phyloP scores from a whole-genome alignment of 2,113 vertebrate species.

The Bos taurus region DNA sequence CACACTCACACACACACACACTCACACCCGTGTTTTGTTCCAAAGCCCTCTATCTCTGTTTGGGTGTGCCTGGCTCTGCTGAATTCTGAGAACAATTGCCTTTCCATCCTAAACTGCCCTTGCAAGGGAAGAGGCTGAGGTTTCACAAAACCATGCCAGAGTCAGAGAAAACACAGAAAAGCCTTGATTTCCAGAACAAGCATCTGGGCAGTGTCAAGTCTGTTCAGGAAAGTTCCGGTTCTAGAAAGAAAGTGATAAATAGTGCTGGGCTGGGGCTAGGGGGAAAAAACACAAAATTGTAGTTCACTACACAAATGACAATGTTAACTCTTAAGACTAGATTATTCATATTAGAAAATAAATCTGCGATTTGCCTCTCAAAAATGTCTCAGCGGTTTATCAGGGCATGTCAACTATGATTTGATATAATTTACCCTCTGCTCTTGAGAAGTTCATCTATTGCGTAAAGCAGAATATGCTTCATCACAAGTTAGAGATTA shows the following conservation, averaged over 20 bases:
- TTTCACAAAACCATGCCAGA: neutral
- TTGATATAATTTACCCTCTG: neutral
- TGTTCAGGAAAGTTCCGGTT: neutral
- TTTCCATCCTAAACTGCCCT: neutral
- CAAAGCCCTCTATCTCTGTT: neutral
- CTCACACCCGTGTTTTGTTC: neutral
- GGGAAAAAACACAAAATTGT: rapidly evolving
- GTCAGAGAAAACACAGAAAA: conserved; percentile 20
- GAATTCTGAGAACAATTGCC: neutral
- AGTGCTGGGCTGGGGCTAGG: neutral
- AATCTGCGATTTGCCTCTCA: neutral
- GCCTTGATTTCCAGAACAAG: neutral
- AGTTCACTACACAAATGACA: neutral
- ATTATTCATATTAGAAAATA: neutral
- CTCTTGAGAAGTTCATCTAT: neutral
- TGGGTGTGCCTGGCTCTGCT: neutral
- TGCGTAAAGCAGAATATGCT: neutral
- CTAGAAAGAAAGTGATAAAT: neutral
- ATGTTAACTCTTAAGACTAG: neutral
- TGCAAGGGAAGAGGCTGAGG: neutral
- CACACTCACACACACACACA: neutral
- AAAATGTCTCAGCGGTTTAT: neutral
- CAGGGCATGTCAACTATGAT: neutral
- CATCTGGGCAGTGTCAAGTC: conserved; percentile 28
- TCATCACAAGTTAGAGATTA: neutral